Base-by-base conservation (phyloP, 2,113 vertebrate species). In the Bagarius yarrelli region DNA sequence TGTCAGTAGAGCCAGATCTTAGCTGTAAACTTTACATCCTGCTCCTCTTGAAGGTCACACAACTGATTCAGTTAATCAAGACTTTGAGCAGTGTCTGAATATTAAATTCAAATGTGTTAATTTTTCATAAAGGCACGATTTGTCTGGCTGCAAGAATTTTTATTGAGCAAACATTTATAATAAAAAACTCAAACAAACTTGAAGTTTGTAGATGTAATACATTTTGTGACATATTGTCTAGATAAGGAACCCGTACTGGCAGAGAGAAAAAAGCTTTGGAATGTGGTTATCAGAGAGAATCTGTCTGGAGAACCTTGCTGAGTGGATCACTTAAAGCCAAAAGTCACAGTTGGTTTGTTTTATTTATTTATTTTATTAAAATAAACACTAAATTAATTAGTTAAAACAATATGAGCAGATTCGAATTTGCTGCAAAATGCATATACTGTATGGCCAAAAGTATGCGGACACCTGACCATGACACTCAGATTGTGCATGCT, bases 251-350 rank as follows among this genome's bases (percentile, higher is more conserved):
- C 82, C 80, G 87, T 83, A 81, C 16, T 71, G 86, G 79, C 73
- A 36, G 73, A 60, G 78, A 88, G 88, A 50, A 91, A 76, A 90
- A 91, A 89, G 78, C 81, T 53, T 32, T 71, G 89, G 90, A 91
- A 92, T 90, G 91, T 89, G 91, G 90, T 61, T 66, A 83, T 83
- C 74, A 56, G 81, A 73, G 47, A 56, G 25, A 40, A 70, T 76
- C 32, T 50, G 13, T 80, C 55, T 80, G 25, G 40, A 71, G 36
- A 47, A 23, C 60, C 56, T 14, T 53, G 18, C 50, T 73, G 70
- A 40, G 14, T 60, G 25, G 56, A 50, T 72, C 40, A 36, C 27
- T 32, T 71, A 21, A 27, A 57, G 63, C 8, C 50, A 56, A 60
- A 23, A 18, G 5, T 14, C 55, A 71, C 25, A 23, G 11, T 14